Conservation (phyloP, 1,140 invertebrate genomes). For the Magallana angulata region DNA sequence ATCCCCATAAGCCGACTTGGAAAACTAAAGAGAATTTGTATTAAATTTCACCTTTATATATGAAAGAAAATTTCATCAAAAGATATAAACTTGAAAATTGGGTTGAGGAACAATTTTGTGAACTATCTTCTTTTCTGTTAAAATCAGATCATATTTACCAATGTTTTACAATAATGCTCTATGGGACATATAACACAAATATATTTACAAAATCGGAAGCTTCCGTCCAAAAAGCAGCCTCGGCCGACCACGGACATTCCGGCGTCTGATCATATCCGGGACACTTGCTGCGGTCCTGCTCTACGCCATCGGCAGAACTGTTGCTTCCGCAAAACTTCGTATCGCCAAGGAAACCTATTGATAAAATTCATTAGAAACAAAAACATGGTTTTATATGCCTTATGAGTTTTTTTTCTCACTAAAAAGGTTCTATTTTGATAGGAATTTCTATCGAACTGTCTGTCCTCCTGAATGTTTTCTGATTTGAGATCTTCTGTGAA, state of each 20-base stretch:
- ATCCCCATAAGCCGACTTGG: neutral
- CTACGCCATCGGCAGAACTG: conserved; percentile 30
- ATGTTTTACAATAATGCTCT: too few species aligned
- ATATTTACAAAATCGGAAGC: conserved; percentile 26
- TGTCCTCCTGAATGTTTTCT: too few species aligned
- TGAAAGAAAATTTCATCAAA: neutral
- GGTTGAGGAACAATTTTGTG: neutral
- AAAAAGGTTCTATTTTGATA: too few species aligned
- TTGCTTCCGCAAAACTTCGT: conserved; percentile 39
- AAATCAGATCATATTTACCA: too few species aligned
- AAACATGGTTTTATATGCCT: too few species aligned
- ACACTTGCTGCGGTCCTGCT: conserved; percentile 31
- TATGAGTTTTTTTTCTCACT: too few species aligned
- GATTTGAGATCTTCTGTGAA: too few species aligned
- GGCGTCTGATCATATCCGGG: conserved; percentile 35
- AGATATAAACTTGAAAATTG: neutral
- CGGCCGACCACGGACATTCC: neutral
- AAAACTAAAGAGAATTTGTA: neutral
- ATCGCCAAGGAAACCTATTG: conserved; percentile 34
- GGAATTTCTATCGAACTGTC: too few species aligned
- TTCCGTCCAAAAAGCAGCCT: conserved; percentile 35
- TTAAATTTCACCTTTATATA: neutral
- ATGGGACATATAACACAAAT: too few species aligned
- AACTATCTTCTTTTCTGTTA: neutral
- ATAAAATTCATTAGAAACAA: neutral